phyloP scores from a whole-genome alignment of 2,888 invertebrate genomes.

The Athetis lepigone region DNA sequence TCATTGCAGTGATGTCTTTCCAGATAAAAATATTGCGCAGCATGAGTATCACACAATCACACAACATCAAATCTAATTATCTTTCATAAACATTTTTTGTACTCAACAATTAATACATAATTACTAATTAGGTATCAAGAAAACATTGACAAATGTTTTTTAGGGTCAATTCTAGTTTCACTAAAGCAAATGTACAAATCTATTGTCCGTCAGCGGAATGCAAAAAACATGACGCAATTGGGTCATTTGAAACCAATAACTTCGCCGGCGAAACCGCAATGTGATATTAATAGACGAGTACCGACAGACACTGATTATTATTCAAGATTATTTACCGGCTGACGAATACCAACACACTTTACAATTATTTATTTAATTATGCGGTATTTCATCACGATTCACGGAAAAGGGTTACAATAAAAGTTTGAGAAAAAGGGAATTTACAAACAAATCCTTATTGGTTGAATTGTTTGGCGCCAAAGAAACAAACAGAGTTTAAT shows the following conservation, averaged over 20 bases:
- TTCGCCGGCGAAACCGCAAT: conserved; percentile 82
- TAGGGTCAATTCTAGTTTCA: conserved; percentile 69
- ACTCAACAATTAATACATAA: conserved; percentile 15
- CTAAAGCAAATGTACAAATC: conserved; percentile 74
- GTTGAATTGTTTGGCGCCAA: conserved; percentile 41
- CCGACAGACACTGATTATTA: conserved; percentile 62
- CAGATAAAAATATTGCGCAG: conserved; percentile 36
- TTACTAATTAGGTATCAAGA: conserved; percentile 50
- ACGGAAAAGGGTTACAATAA: conserved; percentile 28
- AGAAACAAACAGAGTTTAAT: conserved; percentile 62
- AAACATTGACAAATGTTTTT: conserved; percentile 58
- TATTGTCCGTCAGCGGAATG: conserved; percentile 84
- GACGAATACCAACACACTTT: conserved; percentile 36
- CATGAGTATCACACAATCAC: conserved; percentile 1
- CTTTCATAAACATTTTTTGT: not conserved
- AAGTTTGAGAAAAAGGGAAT: conserved; percentile 36
- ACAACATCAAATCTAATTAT: not conserved
- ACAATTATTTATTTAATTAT: conserved; percentile 42
- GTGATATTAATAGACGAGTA: conserved; percentile 78
- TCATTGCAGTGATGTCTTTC: conserved; percentile 24
- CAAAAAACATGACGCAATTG: conserved; percentile 83
- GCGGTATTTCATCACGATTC: conserved; percentile 27
- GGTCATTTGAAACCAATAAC: conserved; percentile 86
- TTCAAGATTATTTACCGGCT: conserved; percentile 60
- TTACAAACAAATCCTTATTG: conserved; percentile 46